A percentile compares a stretch with the other conserved stretches of the same genome.
phyloP scores from a whole-genome alignment of 2,888 invertebrate genomes.

The Epistrophe eligans region DNA sequence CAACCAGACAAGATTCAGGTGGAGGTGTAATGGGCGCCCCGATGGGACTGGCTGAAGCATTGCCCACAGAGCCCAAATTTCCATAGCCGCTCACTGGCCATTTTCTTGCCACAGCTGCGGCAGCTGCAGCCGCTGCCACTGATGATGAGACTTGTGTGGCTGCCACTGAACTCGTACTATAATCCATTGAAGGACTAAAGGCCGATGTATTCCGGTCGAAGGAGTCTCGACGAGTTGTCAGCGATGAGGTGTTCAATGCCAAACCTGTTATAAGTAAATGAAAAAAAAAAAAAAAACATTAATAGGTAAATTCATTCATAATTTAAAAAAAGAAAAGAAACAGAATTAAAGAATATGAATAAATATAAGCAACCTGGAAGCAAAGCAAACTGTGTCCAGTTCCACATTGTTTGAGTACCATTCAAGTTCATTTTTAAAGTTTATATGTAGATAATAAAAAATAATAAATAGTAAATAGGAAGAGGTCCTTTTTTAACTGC shows the following conservation, averaged over 20 bases:
- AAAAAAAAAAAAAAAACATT: slow-evolving; percentile 19
- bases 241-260: slow-evolving; percentile 87
- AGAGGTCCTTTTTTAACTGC: slow-evolving; percentile 22
- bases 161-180: slow-evolving; percentile 84
- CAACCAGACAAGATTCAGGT: slow-evolving; percentile 87
- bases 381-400: slow-evolving; percentile 64
- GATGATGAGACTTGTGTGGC: slow-evolving; percentile 82
- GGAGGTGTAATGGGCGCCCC: slow-evolving; percentile 89
- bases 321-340: not conserved
- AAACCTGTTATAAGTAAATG: slow-evolving; percentile 84
- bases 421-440: slow-evolving; percentile 36
- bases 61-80: slow-evolving; percentile 80
- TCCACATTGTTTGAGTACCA: slow-evolving; percentile 62
- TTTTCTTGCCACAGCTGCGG: slow-evolving; percentile 84
- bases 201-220: slow-evolving; percentile 91
- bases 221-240: slow-evolving; percentile 90
- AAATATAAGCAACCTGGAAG: slow-evolving; percentile 60
- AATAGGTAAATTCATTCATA: not conserved
- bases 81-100: slow-evolving; percentile 85
- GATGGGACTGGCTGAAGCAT: slow-evolving; percentile 85
- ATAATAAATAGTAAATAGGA: not conserved
- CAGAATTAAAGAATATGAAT: slow-evolving; percentile 2
- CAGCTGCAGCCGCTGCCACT: slow-evolving; percentile 81
- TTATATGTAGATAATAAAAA: too few relatives aligned
- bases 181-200: slow-evolving; percentile 90